Evolutionary conservation across 2,888 invertebrate species (phyloP), one percentile per base, ranked within the genome.

Genomic region (Balanococcus diminutus): DNA sequence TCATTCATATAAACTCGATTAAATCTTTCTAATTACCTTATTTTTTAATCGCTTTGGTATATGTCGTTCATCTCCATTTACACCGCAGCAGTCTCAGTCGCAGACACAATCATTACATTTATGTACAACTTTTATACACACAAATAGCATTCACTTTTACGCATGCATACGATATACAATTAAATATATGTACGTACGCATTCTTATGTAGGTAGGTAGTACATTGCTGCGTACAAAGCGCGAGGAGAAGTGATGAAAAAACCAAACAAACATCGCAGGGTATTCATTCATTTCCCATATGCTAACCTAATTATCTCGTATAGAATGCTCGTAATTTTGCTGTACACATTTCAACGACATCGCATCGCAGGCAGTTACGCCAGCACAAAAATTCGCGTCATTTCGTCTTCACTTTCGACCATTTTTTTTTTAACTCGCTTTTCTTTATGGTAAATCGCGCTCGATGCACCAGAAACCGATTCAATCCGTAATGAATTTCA

Each of bases 241-340:
- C 28, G 28, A 67, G 28, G 31, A 28, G 67, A 67, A 46, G 46
- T n/a, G 56, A 56, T 56, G 56, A 56, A 67, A 67, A 67, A 14
- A 28, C 28, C 28, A 67, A 28, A 28, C 28, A 67, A 67, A 28
- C 67, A 56, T 11, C 22, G 22, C 22, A 19, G 22, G 67, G 67
- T 67, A 67, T 67, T 28, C 67, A 67, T 67, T 28, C 67, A 28
- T 67, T 67, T 67, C 67, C 67, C 67, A 67, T 67, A 67, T 67
- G 11, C 4, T 67, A 67, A 67, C 67, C 67, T 67, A 67, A 67
- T 67, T 67, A 25, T 28, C 14, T 46, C 67, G 8, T 28, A 3
- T n/a, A n/a, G n/a, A n/a, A n/a, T n/a, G n/a, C n/a, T n/a, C n/a
- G n/a, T n/a, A n/a, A n/a, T n/a, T n/a, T n/a, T n/a, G n/a, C 67